Evolutionary conservation across 2,797 vertebrate species (phyloP).

Genomic region (Falco berigora): DNA sequence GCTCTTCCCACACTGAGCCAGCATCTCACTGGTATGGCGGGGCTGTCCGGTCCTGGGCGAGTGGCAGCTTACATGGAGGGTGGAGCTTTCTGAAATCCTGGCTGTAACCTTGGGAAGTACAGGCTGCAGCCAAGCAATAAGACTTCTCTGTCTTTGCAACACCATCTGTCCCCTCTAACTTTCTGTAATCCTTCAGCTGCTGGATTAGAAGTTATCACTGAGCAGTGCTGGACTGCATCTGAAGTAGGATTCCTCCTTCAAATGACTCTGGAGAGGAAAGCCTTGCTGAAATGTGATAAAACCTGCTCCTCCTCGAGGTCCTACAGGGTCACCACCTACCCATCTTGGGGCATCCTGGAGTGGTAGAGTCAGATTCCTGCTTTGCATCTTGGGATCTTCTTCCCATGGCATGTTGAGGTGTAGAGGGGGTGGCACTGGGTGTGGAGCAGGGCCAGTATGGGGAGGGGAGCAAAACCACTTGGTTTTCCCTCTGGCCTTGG

Average conservation of each 20-base stretch:
- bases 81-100: constrained; percentile 11
- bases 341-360: background rate
- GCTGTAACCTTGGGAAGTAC: background rate
- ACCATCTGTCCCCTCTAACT: constrained; percentile 55
- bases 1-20: background rate
- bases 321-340: background rate
- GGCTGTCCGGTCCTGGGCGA: background rate
- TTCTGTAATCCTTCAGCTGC: constrained; percentile 37
- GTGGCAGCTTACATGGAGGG: background rate
- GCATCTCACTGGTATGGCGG: background rate
- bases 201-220: constrained; percentile 45
- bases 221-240: background rate
- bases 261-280: background rate
- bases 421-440: background rate
- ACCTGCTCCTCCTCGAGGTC: background rate
- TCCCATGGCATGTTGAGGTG: background rate
- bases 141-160: background rate
- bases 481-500: background rate
- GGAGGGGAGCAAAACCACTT: background rate
- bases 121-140: constrained; percentile 14
- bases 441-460: background rate
- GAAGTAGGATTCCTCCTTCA: background rate
- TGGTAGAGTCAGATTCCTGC: background rate
- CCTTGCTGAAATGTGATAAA: fast-evolving
- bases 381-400: background rate